phyloP scores from a whole-genome alignment of 2,113 vertebrate genomes.

The Pelvicachromis taeniatus region DNA sequence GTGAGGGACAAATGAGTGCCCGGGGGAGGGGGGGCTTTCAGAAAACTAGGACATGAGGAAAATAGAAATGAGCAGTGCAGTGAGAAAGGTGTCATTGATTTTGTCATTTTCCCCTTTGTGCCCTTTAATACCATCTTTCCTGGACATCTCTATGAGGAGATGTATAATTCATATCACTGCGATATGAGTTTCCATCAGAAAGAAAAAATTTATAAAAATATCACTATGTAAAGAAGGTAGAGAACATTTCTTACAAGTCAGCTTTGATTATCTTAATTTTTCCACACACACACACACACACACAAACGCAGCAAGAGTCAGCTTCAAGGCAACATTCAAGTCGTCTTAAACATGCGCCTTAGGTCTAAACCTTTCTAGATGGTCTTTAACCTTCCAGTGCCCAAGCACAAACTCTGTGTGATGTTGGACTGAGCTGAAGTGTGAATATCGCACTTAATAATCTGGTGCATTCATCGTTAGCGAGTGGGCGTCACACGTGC shows the following conservation, averaged over 20 bases:
- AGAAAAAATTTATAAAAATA: neutral
- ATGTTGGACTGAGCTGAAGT: neutral
- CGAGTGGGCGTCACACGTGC: neutral
- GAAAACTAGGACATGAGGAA: slow-evolving; percentile 46
- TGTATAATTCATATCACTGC: neutral
- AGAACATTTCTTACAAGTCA: neutral
- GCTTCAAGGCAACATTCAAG: neutral
- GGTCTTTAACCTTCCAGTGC: neutral
- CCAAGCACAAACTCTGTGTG: neutral
- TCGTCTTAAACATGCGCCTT: neutral
- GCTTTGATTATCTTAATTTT: neutral
- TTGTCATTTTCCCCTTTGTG: slow-evolving; percentile 1
- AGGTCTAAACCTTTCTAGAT: neutral
- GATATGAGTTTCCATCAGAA: neutral
- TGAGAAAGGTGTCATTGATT: slow-evolving; percentile 40
- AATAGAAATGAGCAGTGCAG: slow-evolving; percentile 6
- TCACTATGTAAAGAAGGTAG: neutral
- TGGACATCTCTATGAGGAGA: slow-evolving; percentile 8
- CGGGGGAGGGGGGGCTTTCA: neutral
- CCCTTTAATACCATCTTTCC: neutral
- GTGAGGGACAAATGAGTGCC: slow-evolving; percentile 25
- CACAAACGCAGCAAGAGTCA: accelerated
- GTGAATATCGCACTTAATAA: neutral
- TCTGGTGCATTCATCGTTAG: neutral
- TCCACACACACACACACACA: too few relatives aligned